Conservation (phyloP, 2,797 vertebrate genomes). For the Myiotriccus ornatus region DNA sequence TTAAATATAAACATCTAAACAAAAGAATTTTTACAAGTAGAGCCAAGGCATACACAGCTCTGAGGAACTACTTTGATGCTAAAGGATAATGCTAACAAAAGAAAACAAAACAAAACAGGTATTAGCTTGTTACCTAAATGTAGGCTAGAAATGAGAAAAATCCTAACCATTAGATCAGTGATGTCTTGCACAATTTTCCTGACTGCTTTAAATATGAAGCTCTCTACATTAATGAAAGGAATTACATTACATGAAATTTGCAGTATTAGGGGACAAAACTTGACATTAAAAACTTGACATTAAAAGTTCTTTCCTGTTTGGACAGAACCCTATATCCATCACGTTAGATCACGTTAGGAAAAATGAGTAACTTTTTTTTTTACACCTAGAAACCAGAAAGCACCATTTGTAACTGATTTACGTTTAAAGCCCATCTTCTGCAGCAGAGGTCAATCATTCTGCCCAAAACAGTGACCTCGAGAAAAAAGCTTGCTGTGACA, state of each 20-base stretch:
- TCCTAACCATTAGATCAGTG: neutral
- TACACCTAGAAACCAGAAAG: neutral
- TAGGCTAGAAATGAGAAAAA: neutral
- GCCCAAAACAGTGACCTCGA: neutral
- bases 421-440: neutral
- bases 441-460: neutral
- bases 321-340: neutral
- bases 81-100: neutral
- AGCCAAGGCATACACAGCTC: neutral
- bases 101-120: neutral
- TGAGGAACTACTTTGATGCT: neutral
- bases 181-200: neutral
- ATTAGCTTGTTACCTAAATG: neutral
- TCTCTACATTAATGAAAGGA: neutral
- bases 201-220: neutral
- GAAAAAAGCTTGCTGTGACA: neutral
- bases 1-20: neutral
- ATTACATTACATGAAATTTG: neutral
- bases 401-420: neutral
- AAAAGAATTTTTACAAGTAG: neutral
- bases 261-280: neutral
- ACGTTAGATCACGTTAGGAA: neutral
- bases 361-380: neutral
- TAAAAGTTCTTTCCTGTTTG: neutral
- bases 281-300: neutral